A percentile compares a stretch with the other conserved stretches of the same genome.
Evolutionary conservation across 2,113 vertebrate species (phyloP).

Genomic region (Heterotis niloticus): DNA sequence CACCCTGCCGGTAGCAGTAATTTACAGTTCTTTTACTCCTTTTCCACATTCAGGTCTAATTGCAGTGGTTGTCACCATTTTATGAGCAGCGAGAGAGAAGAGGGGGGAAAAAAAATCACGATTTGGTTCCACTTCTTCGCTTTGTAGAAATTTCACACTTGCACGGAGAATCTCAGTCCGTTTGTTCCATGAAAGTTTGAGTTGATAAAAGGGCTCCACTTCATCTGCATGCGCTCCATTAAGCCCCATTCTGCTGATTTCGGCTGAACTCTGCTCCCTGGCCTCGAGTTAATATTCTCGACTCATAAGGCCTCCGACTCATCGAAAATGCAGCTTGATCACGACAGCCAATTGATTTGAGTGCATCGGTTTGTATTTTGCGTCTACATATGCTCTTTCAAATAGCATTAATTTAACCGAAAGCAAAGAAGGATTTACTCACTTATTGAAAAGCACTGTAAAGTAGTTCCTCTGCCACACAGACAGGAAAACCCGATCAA

Average conservation of each 20-base stretch:
- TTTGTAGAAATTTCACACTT: background rate
- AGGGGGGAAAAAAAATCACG: background rate
- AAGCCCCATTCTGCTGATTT: background rate
- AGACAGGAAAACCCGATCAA: background rate
- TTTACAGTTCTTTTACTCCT: background rate
- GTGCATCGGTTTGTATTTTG: slow-evolving; percentile 35
- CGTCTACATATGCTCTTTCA: background rate
- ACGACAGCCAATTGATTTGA: slow-evolving; percentile 37
- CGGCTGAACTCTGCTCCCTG: background rate
- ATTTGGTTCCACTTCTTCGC: background rate
- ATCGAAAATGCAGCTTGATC: slow-evolving; percentile 50
- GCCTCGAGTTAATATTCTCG: slow-evolving; percentile 38
- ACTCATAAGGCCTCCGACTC: slow-evolving; percentile 31
- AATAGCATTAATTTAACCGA: slow-evolving; percentile 21
- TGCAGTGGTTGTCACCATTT: background rate
- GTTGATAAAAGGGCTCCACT: background rate
- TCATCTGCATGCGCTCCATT: background rate
- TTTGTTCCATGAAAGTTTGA: background rate
- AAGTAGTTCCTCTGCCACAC: slow-evolving; percentile 4
- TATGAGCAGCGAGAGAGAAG: background rate
- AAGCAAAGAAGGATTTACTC: background rate
- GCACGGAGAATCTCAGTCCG: background rate
- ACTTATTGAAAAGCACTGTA: background rate
- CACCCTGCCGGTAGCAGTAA: background rate
- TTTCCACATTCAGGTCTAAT: slow-evolving; percentile 5